phyloP scores from a whole-genome alignment of 2,113 vertebrate species.

The Scalopus aquaticus region DNA sequence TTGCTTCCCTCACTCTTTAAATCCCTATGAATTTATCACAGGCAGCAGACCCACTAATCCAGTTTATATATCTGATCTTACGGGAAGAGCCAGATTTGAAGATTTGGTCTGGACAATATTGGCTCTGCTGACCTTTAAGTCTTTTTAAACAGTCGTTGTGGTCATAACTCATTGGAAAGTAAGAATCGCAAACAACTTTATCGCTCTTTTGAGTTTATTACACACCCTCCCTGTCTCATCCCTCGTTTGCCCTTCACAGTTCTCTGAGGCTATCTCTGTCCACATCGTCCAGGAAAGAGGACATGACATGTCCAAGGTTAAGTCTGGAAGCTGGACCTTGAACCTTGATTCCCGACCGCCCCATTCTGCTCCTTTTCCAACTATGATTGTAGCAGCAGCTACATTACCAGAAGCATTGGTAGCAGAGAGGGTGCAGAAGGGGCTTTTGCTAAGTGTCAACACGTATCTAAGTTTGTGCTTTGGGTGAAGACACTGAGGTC shows the following conservation, averaged over 20 bases:
- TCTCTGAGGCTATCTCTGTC: not conserved
- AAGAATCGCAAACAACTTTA: constrained; percentile 18
- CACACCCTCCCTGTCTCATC: not conserved
- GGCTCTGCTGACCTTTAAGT: constrained; percentile 18
- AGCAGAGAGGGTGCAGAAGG: not conserved
- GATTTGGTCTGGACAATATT: not conserved
- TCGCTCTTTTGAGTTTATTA: not conserved
- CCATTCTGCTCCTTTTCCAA: not conserved
- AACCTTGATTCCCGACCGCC: not conserved
- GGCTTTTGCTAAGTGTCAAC: not conserved
- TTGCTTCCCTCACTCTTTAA: not conserved
- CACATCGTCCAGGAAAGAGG: not conserved
- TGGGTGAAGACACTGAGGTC: not conserved
- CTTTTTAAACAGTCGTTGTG: constrained; percentile 2
- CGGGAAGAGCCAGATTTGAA: not conserved
- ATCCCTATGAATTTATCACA: not conserved
- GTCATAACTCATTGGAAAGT: not conserved
- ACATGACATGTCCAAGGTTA: not conserved
- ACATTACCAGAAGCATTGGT: not conserved
- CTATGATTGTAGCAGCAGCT: not conserved
- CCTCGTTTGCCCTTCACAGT: not conserved
- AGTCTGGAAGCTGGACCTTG: not conserved
- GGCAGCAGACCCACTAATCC: not conserved
- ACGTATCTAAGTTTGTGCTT: not conserved
- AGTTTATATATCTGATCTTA: not conserved